Percentiles rank a stretch among this genome's conserved stretches.
Conservation (phyloP, 2,888 invertebrate species). For the Ariolimax columbianus region DNA sequence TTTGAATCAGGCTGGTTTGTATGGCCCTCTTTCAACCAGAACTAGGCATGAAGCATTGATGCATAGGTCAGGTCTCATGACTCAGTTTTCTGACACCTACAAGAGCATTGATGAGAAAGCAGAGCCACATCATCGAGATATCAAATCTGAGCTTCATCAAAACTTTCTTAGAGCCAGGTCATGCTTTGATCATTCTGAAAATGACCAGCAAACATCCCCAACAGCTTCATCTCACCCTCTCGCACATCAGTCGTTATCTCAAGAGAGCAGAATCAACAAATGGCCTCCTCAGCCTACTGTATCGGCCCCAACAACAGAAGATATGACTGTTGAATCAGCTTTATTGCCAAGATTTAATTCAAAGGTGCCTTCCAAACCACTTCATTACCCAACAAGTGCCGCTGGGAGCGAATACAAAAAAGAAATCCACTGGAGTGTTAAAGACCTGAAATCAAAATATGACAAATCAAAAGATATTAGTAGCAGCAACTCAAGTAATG, state of each 20-base stretch:
- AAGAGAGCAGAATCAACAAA: neutral
- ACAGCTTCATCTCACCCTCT: neutral
- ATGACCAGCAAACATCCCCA: constrained; percentile 1
- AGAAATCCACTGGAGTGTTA: constrained; percentile 72
- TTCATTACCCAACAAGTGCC: neutral
- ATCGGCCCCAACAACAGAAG: neutral
- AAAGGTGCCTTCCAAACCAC: neutral
- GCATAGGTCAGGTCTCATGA: neutral
- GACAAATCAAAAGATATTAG: constrained; percentile 3
- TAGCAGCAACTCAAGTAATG: neutral
- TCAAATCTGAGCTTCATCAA: constrained; percentile 34
- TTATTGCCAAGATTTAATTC: neutral
- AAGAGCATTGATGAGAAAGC: neutral
- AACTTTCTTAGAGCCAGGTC: constrained; percentile 44
- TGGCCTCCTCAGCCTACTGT: neutral
- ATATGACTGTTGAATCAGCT: constrained; percentile 19
- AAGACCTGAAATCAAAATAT: constrained; percentile 63
- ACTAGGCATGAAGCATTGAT: neutral
- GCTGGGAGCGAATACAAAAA: neutral
- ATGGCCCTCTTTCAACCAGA: constrained; percentile 32
- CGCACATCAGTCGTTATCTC: constrained; percentile 12
- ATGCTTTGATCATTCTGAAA: constrained; percentile 43
- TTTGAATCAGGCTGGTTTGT: constrained; percentile 38
- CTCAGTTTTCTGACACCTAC: neutral
- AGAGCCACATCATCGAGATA: neutral